A percentile compares a stretch with the other conserved stretches of the same genome.
Conservation (phyloP, 1,140 invertebrate species). For the Asobara japonica region DNA sequence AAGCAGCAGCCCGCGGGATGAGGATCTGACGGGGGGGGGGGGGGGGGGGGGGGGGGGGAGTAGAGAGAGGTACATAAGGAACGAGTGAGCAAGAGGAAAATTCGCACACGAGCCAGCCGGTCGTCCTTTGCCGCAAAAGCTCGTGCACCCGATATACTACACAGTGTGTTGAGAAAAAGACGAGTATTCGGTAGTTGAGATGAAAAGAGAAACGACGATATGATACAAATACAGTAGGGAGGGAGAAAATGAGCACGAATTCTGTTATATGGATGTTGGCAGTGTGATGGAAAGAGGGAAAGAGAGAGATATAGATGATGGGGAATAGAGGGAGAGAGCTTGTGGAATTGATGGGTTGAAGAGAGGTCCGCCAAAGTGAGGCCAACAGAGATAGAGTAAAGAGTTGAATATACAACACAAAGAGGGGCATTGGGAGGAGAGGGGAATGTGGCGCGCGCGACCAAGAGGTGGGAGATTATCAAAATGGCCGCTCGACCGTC, state of each 20-base stretch:
- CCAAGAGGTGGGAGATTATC: constrained; percentile 60
- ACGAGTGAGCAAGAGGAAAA: constrained; percentile 24
- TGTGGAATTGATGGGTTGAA: constrained; percentile 7
- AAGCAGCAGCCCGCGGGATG: not conserved
- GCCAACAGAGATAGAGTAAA: constrained; percentile 40
- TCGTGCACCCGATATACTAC: constrained; percentile 23
- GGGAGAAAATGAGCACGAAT: not conserved
- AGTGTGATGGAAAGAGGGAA: constrained; percentile 5
- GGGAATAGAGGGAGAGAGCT: not conserved
- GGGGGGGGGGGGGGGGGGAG: constrained; percentile 20
- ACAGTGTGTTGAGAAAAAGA: not conserved
- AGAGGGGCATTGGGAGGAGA: constrained; percentile 22
- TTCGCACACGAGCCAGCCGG: constrained; percentile 32
- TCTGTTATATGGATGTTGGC: not conserved
- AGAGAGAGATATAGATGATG: not conserved
- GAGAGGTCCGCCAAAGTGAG: constrained; percentile 33
- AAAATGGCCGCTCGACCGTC: constrained; percentile 63
- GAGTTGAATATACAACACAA: not conserved
- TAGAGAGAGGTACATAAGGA: constrained; percentile 9
- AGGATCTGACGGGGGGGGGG: constrained; percentile 25
- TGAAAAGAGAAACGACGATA: not conserved
- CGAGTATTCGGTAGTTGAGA: not conserved
- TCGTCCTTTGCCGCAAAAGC: constrained; percentile 34
- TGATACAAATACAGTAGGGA: not conserved
- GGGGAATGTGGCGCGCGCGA: constrained; percentile 37